Conservation (phyloP, 92 coral and sea anemone species). For the Phymanthus crucifer region DNA sequence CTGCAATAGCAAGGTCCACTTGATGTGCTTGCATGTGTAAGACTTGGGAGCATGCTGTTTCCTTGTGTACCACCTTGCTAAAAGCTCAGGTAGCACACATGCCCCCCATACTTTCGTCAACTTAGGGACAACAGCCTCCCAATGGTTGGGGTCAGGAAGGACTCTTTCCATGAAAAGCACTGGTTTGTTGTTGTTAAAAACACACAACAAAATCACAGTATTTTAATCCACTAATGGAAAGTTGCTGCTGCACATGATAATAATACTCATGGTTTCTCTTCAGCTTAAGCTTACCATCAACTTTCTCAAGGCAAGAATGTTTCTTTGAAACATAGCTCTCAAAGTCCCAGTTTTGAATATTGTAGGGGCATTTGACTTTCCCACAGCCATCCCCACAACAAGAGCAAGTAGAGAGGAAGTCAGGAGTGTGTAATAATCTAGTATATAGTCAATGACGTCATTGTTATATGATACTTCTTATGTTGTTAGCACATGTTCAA, state of each 20-base stretch:
- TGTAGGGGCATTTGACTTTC: constrained; percentile 54
- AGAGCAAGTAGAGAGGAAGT: constrained; percentile 46
- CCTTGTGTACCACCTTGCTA: constrained; percentile 53
- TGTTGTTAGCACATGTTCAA: too few relatives aligned
- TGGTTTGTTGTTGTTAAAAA: constrained; percentile 14
- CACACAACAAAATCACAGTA: constrained; percentile 64
- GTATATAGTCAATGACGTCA: background rate
- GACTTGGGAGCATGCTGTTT: constrained; percentile 20
- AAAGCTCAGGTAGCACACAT: constrained; percentile 54
- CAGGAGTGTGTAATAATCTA: constrained; percentile 19
- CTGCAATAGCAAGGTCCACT: background rate
- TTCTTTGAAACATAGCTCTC: constrained; percentile 41
- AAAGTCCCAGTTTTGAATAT: constrained; percentile 47
- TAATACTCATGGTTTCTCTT: constrained; percentile 50
- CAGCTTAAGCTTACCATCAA: constrained; percentile 26
- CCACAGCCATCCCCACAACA: constrained; percentile 69
- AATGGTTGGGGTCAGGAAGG: constrained; percentile 39
- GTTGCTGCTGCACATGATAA: constrained; percentile 61
- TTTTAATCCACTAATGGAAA: constrained; percentile 34
- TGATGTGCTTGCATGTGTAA: background rate
- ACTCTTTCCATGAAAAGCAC: constrained; percentile 40
- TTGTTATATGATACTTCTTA: background rate
- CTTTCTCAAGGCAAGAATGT: constrained; percentile 39
- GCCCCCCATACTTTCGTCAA: constrained; percentile 33
- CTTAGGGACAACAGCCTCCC: constrained; percentile 36